Evolutionary conservation across 2,797 vertebrate genomes (phyloP).

Genomic region (Anabacerthia variegaticeps): DNA sequence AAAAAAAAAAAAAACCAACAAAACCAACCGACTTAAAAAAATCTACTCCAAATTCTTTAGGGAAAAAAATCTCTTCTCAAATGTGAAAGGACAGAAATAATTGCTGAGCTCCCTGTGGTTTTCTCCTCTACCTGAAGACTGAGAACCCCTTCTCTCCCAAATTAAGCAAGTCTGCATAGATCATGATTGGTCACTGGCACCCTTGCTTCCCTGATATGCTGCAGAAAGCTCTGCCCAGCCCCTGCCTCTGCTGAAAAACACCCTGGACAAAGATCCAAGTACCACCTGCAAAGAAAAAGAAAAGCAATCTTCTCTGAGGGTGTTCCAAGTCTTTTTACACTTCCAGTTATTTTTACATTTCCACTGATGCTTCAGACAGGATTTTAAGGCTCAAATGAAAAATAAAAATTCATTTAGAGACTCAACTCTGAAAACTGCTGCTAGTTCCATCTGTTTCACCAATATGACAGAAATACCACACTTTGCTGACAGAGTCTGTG

Average conservation of each 20-base stretch:
- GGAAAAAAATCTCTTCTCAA: not conserved
- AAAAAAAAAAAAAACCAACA: too few species aligned
- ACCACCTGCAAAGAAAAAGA: not conserved
- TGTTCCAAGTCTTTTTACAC: not conserved
- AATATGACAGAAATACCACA: accelerated
- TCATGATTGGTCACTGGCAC: accelerated
- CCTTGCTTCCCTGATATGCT: accelerated
- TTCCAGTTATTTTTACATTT: not conserved
- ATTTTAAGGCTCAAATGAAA: not conserved
- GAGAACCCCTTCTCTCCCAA: not conserved
- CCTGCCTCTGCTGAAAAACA: not conserved
- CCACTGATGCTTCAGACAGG: not conserved
- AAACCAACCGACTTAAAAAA: not conserved
- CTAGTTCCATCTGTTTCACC: not conserved
- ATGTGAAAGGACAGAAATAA: not conserved
- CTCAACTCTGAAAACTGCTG: not conserved
- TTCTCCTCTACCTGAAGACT: not conserved
- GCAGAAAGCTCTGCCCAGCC: not conserved
- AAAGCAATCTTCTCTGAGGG: not conserved
- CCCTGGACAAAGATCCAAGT: accelerated
- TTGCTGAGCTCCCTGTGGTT: not conserved
- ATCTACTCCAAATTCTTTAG: not conserved
- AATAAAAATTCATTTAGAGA: not conserved
- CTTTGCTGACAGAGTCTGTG: not conserved
- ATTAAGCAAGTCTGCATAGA: not conserved